phyloP scores from a whole-genome alignment of 2,888 invertebrate species.

The Brachylomia viminalis region DNA sequence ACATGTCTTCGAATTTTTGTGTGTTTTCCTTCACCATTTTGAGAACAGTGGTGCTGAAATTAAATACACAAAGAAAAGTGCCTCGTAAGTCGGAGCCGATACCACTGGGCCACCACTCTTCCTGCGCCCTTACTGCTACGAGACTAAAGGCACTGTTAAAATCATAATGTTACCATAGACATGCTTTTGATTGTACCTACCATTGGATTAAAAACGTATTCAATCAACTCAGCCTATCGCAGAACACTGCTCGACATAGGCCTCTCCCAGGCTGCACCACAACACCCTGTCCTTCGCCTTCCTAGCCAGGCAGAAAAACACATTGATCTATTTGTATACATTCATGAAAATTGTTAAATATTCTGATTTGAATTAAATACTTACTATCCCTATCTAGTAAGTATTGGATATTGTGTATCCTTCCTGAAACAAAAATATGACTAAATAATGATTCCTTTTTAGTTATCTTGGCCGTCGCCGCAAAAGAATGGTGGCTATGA shows the following conservation, averaged over 20 bases:
- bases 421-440: neutral
- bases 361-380: neutral
- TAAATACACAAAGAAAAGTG: too few species aligned
- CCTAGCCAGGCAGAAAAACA: neutral
- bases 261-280: neutral
- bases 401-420: neutral
- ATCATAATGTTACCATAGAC: neutral
- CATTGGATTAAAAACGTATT: neutral
- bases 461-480: slow-evolving; percentile 89
- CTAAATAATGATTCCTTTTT: slow-evolving; percentile 24
- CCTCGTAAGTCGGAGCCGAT: too few species aligned
- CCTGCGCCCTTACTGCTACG: neutral
- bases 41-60: too few species aligned
- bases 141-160: neutral
- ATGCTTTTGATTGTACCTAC: neutral
- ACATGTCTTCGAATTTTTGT: too few species aligned
- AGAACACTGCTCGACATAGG: too few species aligned
- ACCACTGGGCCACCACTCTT: too few species aligned
- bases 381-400: neutral
- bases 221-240: neutral
- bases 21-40: too few species aligned
- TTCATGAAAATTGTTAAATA: neutral
- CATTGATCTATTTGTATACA: neutral
- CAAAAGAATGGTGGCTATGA: slow-evolving; percentile 88
- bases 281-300: neutral